phyloP scores from a whole-genome alignment of 2,797 vertebrate genomes.

The Ataeniobius toweri region DNA sequence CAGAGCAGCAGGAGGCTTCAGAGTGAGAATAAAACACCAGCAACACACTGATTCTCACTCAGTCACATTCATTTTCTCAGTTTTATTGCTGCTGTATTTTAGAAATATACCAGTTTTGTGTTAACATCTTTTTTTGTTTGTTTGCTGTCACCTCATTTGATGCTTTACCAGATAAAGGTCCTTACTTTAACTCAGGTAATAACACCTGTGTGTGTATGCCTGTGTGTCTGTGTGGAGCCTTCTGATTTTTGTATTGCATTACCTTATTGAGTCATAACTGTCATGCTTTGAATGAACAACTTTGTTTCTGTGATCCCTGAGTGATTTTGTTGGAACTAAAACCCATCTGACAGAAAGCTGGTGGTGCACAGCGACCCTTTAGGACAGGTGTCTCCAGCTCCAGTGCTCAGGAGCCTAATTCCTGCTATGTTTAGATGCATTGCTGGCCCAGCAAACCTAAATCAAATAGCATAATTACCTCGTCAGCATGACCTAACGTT shows the following conservation, averaged over 20 bases:
- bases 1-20: conserved; percentile 80
- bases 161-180: conserved; percentile 88
- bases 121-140: conserved; percentile 28
- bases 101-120: not conserved
- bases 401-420: too few relatives aligned
- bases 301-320: not conserved
- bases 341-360: not conserved
- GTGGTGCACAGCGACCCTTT: too few relatives aligned
- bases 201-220: conserved; percentile 15
- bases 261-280: not conserved
- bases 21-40: conserved; percentile 80
- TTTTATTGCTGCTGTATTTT: not conserved
- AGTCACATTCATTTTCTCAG: not conserved
- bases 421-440: too few relatives aligned
- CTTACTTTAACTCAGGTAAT: conserved; percentile 88
- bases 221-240: not conserved
- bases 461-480: too few relatives aligned
- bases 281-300: too few relatives aligned
- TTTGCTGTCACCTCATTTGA: conserved; percentile 59
- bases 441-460: too few relatives aligned
- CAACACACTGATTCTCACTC: not conserved
- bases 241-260: not conserved
- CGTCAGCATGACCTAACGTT: too few relatives aligned
- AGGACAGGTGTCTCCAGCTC: too few relatives aligned
- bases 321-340: too few relatives aligned